Base-by-base conservation (phyloP, 2,113 vertebrate genomes). In the Ceuthmochares aereus region DNA sequence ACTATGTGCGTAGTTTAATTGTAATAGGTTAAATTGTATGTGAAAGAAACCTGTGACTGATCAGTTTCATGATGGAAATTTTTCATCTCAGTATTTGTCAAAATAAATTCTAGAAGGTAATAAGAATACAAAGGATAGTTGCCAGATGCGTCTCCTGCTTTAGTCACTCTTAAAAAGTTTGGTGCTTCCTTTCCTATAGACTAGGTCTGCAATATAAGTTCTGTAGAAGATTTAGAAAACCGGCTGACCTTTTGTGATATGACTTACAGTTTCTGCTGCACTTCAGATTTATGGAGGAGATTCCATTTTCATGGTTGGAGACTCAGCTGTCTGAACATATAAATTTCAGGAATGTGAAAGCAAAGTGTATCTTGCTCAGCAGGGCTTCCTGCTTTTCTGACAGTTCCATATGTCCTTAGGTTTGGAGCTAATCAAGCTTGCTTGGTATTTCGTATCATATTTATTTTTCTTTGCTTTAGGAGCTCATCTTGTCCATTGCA, bases 341-440 rank as follows among this genome's bases (percentile, higher is more conserved):
- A 84, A 42, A 87, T 92, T 90, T 92, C 62, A 91, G 49, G 66
- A 87, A 91, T 73, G 37, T 89, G 89, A 87, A 94, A 67, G 22
- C 32, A 47, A 86, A 81, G 51, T 54, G 14, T 82, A 84, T 80
- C 49, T 30, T 91, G 26, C 49, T 70, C 80, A 81, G 64, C 56
- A 75, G 60, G 29, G 55, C 68, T 88, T 84, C 87, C 73, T 70
- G 36, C 34, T 78, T 88, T 92, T 75, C 52, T 95, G 89, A 72
- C 77, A 84, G 58, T 91, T 95, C 69, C 87, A 32, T 92, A 91
- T 93, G 94, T 94, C 89, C 62, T 84, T 87, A 60, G 36, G 27
- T 96, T 91, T 87, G 55, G 58, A 87, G 68, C 37, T 93, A 87
- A 89, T 91, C 84, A 94, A 36, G 37, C 84, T 93, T 91, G 64